A percentile compares a stretch with the other conserved stretches of the same genome.
phyloP scores from a whole-genome alignment of 2,888 invertebrate genomes.

The Stenichneumon culpator region DNA sequence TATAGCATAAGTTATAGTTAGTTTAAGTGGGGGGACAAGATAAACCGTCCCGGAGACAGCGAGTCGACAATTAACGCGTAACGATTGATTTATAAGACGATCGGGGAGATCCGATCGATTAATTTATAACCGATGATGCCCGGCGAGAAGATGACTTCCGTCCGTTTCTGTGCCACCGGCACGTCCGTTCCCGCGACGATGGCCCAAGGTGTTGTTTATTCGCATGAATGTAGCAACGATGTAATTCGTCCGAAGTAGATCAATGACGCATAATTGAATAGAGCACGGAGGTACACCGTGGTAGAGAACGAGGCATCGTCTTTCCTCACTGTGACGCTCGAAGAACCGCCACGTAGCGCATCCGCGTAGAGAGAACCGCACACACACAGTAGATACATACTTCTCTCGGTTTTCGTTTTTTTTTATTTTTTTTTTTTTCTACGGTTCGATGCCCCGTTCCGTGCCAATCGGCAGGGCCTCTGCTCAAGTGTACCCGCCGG shows the following conservation, averaged over 20 bases:
- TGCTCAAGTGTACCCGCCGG: constrained; percentile 55
- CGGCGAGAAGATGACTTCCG: neutral
- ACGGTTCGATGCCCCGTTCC: constrained; percentile 77
- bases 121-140: neutral
- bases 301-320: neutral
- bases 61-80: neutral
- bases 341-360: neutral
- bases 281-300: neutral
- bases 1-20: neutral
- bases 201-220: neutral
- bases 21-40: neutral
- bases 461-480: constrained; percentile 73
- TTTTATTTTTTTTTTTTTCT: constrained; percentile 51
- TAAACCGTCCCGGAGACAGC: neutral
- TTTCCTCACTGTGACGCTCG: neutral
- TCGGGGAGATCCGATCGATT: neutral
- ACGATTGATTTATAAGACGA: neutral
- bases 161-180: neutral
- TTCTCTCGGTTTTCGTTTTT: constrained; percentile 63
- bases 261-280: neutral
- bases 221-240: neutral
- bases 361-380: constrained; percentile 19
- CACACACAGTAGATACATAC: constrained; percentile 45
- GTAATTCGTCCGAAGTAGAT: neutral
- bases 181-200: neutral